Base-by-base conservation (phyloP, 2,113 vertebrate species). In the Monarcha castaneiventris region DNA sequence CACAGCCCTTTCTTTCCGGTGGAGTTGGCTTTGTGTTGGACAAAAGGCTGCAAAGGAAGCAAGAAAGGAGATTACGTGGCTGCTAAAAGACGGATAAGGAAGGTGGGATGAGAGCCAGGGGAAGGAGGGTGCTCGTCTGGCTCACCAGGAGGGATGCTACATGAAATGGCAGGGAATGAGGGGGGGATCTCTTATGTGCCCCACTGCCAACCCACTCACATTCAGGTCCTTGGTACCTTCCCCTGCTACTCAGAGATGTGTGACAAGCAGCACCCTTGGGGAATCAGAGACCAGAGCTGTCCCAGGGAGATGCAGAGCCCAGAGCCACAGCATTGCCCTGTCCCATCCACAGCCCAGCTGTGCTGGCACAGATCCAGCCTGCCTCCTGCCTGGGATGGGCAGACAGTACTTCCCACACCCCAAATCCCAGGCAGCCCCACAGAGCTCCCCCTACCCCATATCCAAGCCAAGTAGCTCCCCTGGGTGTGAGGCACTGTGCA, bases 31-130 rank as follows among this genome's bases (percentile, higher is more conserved):
- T 88, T 82, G 67, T 84, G 67, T 87, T 1, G 55, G 75, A 92
- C 85, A 94, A 91, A 94, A 94, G 75, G 67, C 83, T 76, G 59
- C 43, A 72, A 95, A 92, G 83, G 88, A 92, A 88, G 71, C 3
- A 9, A 87, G 71, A 90, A 92, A 85, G 49, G 46, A 79, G 85
- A 90, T 95, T 95, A 90, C 3, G 46, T 68, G 89, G 83, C 91
- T 96, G 93, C 76, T 80, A 84, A 89, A 89, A 96, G 76, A 37
- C 12, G 5, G 44, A 46, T 94, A 73, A 86, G 1, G 46, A 77
- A 84, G 55, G 76, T 71, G 83, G 80, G 84, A 94, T 54, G 64
- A 73, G 68, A 88, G 93, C 76, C 84, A 73, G 80, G 10, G 37
- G 25, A 89, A 90, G 91, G 46, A 85, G 29, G 10, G 32, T 1